Base-by-base conservation (phyloP, 2,888 invertebrate genomes). In the Oligia fasciuncula region DNA sequence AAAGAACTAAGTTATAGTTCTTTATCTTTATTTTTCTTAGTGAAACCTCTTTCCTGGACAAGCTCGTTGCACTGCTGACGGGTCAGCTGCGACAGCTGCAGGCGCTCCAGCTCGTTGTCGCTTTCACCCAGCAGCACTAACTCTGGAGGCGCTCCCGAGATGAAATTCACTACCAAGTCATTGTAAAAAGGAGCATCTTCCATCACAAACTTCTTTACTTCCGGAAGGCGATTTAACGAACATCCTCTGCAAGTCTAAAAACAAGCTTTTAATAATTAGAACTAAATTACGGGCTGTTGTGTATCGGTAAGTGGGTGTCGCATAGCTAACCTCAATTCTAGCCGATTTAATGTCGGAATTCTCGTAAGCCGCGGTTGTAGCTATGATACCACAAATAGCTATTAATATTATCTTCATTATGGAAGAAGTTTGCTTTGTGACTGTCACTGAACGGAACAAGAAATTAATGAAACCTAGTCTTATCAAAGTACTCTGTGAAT, bases 241-340 rank as follows among this genome's bases (percentile, higher is more conserved):
- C 98, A 98, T 69, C 98, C 98, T 88, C 97, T 96, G 93, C 98
- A 98, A 89, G 97, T 98, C 98, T 98, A 94, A n/a, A 35, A 92
- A 90, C n/a, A 72, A 73, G n/a, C 57, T 11, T n/a, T 13, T 4
- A 73, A 14, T 29, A 9, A 69, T 11, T 43, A 4, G 9, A 66
- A 73, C 6, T 19, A 19, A 73, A 43, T 29, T n/a, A 23, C 13
- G 6, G 14, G 13, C 4, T n/a, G 13, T 9, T 29, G n/a, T 2
- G 4, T 29, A 51, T 8, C 5, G 1, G 5, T 19, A 65, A 57
- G 35, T 73, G 49, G 29, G 57, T 68, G 29, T 67, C 11, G 40
- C 23, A 4, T 11, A 67, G 67, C 77, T 83, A 88, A 97, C 97
- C 94, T 97, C 97, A 78, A 97, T 96, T 91, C 96, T 93, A 6